A percentile compares a stretch with the other conserved stretches of the same genome.
These are phyloP conservation scores for Bombus impatiens DNA, from an alignment of 1,140 invertebrate species.

Conservation along the genomic window DNA sequence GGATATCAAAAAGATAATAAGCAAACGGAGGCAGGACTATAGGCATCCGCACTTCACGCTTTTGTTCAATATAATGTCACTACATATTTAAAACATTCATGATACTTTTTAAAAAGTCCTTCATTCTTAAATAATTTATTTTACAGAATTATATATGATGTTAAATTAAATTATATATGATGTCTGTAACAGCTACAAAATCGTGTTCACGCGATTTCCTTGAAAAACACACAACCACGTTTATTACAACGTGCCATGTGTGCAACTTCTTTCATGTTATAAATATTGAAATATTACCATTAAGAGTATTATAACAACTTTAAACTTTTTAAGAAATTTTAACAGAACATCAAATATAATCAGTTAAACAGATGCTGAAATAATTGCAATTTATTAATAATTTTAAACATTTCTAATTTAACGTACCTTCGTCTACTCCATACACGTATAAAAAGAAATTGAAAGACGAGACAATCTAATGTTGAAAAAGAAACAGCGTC, in stretches of 20 bases:
- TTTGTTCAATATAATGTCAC: no score
- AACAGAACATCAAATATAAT: background rate
- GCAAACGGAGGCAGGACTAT: background rate
- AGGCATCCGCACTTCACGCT: background rate
- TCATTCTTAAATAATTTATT: background rate
- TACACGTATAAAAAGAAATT: slow-evolving; percentile 6
- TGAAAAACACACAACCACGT: background rate
- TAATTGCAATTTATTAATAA: slow-evolving; percentile 14
- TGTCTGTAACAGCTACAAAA: background rate
- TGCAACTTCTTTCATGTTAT: background rate
- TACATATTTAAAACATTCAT: background rate
- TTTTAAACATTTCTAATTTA: slow-evolving; percentile 15
- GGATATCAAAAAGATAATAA: background rate
- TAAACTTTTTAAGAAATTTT: no score
- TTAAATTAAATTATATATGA: background rate
- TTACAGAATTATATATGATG: background rate
- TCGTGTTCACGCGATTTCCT: background rate
- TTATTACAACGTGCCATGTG: slow-evolving; percentile 31
- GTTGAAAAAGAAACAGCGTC: background rate
- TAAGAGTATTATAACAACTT: no score
- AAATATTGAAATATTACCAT: background rate
- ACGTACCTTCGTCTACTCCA: slow-evolving; percentile 46
- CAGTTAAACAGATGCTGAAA: background rate
- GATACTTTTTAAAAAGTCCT: background rate
- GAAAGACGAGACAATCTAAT: background rate